phyloP scores from a whole-genome alignment of 2,113 vertebrate genomes.

The Trichechus manatus region DNA sequence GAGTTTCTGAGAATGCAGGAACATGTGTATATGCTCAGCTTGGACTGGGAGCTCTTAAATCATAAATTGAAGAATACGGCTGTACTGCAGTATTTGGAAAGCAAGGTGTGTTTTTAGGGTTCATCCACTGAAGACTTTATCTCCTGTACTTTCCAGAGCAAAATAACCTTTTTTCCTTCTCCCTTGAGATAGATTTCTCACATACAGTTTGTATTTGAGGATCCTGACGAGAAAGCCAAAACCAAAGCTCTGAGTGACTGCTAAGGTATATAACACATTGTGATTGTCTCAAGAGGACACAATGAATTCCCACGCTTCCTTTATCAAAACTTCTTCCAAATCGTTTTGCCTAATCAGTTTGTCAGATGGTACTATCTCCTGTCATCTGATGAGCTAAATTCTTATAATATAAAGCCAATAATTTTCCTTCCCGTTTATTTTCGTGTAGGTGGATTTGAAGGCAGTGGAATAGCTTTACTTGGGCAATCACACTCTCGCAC shows the following conservation, averaged over 20 bases:
- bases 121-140: background rate
- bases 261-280: background rate
- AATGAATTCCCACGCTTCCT: background rate
- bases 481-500: background rate
- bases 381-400: background rate
- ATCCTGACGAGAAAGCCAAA: slow-evolving; percentile 7
- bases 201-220: background rate
- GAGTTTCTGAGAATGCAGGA: background rate
- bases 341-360: background rate
- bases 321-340: background rate
- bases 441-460: background rate
- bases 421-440: background rate
- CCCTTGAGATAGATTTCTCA: background rate
- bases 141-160: background rate
- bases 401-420: background rate
- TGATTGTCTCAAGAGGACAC: background rate
- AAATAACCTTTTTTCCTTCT: background rate
- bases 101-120: background rate
- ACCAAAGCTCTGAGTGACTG: background rate
- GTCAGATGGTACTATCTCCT: background rate
- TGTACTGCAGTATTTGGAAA: background rate
- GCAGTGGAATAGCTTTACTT: background rate
- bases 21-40: background rate
- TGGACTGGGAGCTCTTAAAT: background rate
- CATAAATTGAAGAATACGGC: background rate